These are phyloP conservation scores for Conchocele bisecta DNA, from an alignment of 2,888 invertebrate genomes.

Conservation along the genomic window DNA sequence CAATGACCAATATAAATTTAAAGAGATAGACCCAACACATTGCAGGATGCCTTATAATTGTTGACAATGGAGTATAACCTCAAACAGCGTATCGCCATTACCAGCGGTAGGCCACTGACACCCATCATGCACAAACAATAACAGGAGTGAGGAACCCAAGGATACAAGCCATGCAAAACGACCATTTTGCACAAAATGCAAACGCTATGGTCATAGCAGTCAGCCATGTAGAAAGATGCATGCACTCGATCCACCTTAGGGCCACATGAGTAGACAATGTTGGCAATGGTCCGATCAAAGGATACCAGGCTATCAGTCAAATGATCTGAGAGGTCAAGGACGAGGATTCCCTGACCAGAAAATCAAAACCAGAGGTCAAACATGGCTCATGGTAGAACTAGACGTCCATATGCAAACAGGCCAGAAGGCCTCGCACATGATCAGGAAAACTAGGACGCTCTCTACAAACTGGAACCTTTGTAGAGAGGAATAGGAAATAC, in stretches of 20 bases:
- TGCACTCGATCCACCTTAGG: not conserved
- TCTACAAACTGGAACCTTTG: slow-evolving; percentile 10
- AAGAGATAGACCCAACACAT: not conserved
- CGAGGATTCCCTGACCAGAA: too few relatives aligned
- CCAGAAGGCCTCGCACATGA: not conserved
- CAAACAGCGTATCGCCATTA: not conserved
- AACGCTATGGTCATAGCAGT: too few relatives aligned
- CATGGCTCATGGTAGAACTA: slow-evolving; percentile 2
- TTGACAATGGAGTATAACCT: not conserved
- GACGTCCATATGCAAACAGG: not conserved
- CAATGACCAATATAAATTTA: too few relatives aligned
- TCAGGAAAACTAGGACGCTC: slow-evolving; percentile 22
- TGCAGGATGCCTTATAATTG: not conserved
- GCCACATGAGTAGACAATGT: not conserved
- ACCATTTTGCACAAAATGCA: too few relatives aligned
- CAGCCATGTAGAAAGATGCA: too few relatives aligned
- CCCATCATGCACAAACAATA: too few relatives aligned
- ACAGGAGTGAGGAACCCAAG: too few relatives aligned
- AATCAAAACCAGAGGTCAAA: not conserved
- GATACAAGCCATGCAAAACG: too few relatives aligned
- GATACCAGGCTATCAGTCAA: too few relatives aligned
- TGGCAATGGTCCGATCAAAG: too few relatives aligned
- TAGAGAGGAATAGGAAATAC: not conserved
- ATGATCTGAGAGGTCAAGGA: too few relatives aligned
- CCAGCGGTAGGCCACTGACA: not conserved